Conservation (phyloP, 2,797 vertebrate species). For the Nyctibius grandis region DNA sequence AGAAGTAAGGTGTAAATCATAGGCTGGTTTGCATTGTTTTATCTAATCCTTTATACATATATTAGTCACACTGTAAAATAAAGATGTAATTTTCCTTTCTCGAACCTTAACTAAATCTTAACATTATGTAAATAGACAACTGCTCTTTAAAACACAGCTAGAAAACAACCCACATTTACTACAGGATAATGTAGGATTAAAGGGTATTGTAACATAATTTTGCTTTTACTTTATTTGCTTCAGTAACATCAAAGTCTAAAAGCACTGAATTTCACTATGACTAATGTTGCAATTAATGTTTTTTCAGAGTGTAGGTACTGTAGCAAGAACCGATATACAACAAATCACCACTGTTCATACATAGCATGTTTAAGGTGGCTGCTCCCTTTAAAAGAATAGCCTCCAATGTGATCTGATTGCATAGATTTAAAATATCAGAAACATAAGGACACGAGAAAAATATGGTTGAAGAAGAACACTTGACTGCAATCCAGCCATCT, state of each 20-base stretch:
- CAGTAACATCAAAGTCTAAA: slow-evolving; percentile 13
- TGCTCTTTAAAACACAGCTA: slow-evolving; percentile 66
- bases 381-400: neutral
- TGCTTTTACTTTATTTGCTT: slow-evolving; percentile 57
- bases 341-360: neutral
- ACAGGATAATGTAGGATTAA: slow-evolving; percentile 50
- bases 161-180: slow-evolving; percentile 55
- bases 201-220: slow-evolving; percentile 47
- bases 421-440: neutral
- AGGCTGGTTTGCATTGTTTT: slow-evolving; percentile 55
- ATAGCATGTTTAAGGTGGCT: neutral
- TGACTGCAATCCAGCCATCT: neutral
- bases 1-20: slow-evolving; percentile 62
- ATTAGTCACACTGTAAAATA: slow-evolving; percentile 63
- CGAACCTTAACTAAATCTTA: slow-evolving; percentile 65
- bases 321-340: neutral
- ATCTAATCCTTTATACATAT: slow-evolving; percentile 62
- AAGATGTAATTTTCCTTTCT: slow-evolving; percentile 67
- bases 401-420: neutral
- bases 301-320: neutral
- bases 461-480: neutral
- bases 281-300: neutral
- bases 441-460: neutral
- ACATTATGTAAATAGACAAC: slow-evolving; percentile 74
- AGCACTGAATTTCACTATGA: neutral